Evolutionary conservation across 2,113 vertebrate species (phyloP).

Genomic region (Cinclus mexicanus): DNA sequence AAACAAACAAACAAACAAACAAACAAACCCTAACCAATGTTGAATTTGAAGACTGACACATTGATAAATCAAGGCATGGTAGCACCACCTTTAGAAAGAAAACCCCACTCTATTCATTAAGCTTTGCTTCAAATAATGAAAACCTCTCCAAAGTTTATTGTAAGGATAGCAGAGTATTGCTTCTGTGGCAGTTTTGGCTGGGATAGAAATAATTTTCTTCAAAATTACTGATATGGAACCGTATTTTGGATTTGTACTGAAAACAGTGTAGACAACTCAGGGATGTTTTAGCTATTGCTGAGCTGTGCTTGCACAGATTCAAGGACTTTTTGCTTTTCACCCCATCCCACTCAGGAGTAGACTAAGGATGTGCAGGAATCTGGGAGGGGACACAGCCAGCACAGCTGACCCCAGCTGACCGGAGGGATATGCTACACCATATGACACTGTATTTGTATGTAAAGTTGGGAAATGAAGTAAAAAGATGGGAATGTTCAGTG

Average conservation of each 20-base stretch:
- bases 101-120: not conserved
- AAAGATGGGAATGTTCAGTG: rapidly evolving
- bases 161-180: not conserved
- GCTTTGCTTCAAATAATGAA: not conserved
- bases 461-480: not conserved
- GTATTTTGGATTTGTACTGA: not conserved
- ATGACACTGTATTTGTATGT: rapidly evolving
- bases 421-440: not conserved
- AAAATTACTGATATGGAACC: not conserved
- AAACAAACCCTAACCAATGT: not conserved
- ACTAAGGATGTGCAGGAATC: not conserved
- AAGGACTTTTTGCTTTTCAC: not conserved
- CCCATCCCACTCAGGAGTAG: not conserved
- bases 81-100: not conserved
- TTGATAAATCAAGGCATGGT: not conserved
- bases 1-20: too few relatives aligned
- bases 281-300: not conserved
- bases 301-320: not conserved
- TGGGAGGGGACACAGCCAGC: not conserved
- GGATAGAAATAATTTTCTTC: not conserved
- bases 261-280: not conserved
- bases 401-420: not conserved
- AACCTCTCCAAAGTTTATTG: not conserved
- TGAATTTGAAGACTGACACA: not conserved
- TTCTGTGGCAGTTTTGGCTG: not conserved